phyloP scores from a whole-genome alignment of 2,113 vertebrate genomes.

The Thamnophis sirtalis region DNA sequence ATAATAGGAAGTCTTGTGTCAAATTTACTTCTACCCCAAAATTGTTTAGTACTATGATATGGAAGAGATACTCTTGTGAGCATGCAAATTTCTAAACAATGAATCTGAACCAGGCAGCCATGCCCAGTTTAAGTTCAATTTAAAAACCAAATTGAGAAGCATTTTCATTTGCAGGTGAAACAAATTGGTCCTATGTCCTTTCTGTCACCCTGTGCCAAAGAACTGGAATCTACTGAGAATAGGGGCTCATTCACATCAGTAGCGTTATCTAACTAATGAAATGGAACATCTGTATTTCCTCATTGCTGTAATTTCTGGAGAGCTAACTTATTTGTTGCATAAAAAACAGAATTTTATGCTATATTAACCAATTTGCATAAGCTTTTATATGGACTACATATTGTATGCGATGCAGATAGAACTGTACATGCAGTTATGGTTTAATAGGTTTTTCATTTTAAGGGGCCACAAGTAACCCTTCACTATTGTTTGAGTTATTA shows the following conservation, averaged over 20 bases:
- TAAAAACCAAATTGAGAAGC: not conserved
- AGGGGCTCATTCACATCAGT: not conserved
- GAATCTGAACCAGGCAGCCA: not conserved
- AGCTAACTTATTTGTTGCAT: not conserved
- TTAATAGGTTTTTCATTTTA: not conserved
- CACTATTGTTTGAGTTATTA: not conserved
- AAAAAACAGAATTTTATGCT: not conserved
- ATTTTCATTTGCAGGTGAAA: not conserved
- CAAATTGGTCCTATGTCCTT: not conserved
- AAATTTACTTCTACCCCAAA: not conserved
- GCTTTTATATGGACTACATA: not conserved
- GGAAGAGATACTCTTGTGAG: not conserved
- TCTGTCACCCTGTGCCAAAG: not conserved
- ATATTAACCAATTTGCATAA: not conserved
- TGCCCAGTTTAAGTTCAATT: not conserved
- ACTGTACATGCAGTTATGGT: not conserved
- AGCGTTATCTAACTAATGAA: not conserved
- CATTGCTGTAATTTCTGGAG: not conserved
- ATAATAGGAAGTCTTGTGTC: not conserved
- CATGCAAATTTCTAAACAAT: not conserved
- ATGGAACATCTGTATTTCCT: not conserved
- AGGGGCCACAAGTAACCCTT: not conserved
- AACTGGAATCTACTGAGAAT: not conserved
- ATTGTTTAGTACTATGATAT: not conserved
- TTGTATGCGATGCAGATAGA: not conserved